Conservation (phyloP, 2,888 invertebrate species). For the Pammene aurita region DNA sequence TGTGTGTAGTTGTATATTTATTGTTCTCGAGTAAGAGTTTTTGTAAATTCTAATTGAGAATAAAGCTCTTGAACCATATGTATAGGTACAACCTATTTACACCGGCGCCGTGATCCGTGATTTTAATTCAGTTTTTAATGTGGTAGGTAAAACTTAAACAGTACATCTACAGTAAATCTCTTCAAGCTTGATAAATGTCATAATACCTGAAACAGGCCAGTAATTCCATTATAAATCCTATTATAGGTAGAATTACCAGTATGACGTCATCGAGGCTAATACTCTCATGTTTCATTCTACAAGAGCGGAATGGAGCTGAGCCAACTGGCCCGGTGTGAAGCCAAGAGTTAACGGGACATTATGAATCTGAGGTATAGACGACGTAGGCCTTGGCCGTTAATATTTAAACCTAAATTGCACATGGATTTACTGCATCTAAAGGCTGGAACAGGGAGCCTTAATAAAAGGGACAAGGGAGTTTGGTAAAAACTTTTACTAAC, state of each 20-base stretch:
- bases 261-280: conserved; percentile 30
- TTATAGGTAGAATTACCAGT: conserved; percentile 6
- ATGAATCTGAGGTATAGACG: conserved; percentile 15
- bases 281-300: conserved; percentile 37
- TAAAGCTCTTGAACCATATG: no score
- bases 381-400: conserved; percentile 6
- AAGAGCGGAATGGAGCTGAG: conserved; percentile 34
- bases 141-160: no score
- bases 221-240: background rate
- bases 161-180: no score
- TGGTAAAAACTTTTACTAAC: no score
- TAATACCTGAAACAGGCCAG: background rate
- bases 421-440: background rate
- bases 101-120: no score
- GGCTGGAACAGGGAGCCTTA: no score
- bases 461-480: no score
- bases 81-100: no score
- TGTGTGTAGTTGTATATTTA: no score
- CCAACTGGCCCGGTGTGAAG: conserved; percentile 36
- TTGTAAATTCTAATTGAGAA: no score
- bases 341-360: conserved; percentile 38
- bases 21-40: no score
- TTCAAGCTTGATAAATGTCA: background rate
- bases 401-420: conserved; percentile 15
- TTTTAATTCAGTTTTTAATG: no score